A percentile compares a stretch with the other conserved stretches of the same genome.
Conservation (phyloP, 2,888 invertebrate genomes). For the Poecilobothrus nobilitatus region DNA sequence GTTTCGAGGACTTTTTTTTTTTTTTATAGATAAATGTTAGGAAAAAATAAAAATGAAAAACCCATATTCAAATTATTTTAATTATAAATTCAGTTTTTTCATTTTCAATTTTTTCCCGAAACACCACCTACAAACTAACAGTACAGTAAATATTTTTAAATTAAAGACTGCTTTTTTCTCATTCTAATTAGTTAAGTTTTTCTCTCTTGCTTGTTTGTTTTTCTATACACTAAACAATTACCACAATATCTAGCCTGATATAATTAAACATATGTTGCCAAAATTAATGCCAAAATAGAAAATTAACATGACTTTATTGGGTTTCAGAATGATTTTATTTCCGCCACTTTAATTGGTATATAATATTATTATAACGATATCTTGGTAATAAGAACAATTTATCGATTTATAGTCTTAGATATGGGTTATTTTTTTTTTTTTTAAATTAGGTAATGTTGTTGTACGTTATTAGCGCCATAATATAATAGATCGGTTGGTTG, state of each 20-base stretch:
- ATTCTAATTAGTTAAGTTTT: background rate
- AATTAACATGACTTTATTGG: background rate
- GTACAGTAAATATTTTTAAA: too few species aligned
- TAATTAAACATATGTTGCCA: background rate
- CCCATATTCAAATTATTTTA: too few species aligned
- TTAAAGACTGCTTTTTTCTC: background rate
- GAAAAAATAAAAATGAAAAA: too few species aligned
- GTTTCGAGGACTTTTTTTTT: too few species aligned
- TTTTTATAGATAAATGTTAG: too few species aligned
- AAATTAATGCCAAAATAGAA: background rate
- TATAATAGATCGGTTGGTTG: too few species aligned
- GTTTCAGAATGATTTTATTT: constrained; percentile 3
- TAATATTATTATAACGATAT: background rate
- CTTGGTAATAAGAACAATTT: background rate
- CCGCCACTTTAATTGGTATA: background rate
- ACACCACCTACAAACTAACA: too few species aligned
- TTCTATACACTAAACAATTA: background rate
- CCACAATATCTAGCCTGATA: background rate
- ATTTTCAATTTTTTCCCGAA: too few species aligned
- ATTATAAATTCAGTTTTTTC: too few species aligned
- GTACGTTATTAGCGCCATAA: too few species aligned
- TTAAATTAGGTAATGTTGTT: too few species aligned
- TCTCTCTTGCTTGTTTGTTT: background rate
- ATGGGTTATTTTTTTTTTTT: background rate
- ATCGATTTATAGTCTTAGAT: constrained; percentile 3